phyloP scores from a whole-genome alignment of 2,797 vertebrate species.

The Schizopygopsis pylzovi region DNA sequence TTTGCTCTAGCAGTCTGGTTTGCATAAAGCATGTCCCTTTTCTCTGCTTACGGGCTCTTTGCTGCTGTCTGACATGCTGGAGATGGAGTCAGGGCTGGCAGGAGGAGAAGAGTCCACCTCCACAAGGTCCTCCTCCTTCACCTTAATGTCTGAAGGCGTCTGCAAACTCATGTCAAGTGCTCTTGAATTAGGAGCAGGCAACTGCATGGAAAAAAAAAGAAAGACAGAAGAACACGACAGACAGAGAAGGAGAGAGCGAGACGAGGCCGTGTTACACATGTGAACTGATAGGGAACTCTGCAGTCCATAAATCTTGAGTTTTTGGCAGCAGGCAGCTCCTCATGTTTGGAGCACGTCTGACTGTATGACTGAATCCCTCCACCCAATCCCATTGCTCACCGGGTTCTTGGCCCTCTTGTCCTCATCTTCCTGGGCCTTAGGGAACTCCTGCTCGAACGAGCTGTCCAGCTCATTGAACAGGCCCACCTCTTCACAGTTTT shows the following conservation, averaged over 20 bases:
- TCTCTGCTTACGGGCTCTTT: conserved; percentile 65
- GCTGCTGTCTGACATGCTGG: conserved; percentile 74
- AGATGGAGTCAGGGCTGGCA: conserved; percentile 83
- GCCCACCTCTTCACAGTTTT: conserved; percentile 98
- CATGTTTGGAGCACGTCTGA: conserved; percentile 45
- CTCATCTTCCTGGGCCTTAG: conserved; percentile 88
- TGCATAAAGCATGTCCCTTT: conserved; percentile 65
- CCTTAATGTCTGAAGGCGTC: conserved; percentile 88
- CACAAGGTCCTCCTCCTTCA: conserved; percentile 92
- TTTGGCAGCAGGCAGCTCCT: conserved; percentile 52
- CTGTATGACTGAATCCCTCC: conserved; percentile 47
- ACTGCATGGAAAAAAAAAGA: conserved; percentile 61
- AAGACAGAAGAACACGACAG: conserved; percentile 25
- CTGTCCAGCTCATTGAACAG: conserved; percentile 95
- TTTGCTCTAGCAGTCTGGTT: not conserved
- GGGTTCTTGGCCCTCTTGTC: conserved; percentile 84
- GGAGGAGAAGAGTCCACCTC: conserved; percentile 92
- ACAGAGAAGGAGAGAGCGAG: conserved; percentile 16
- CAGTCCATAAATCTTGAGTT: conserved; percentile 50
- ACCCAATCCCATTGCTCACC: conserved; percentile 67
- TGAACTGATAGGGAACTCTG: conserved; percentile 50
- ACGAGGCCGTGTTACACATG: conserved; percentile 44
- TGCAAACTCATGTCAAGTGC: conserved; percentile 82
- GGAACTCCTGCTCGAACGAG: conserved; percentile 92
- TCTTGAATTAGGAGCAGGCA: conserved; percentile 75